A percentile compares a stretch with the other conserved stretches of the same genome.
phyloP scores from a whole-genome alignment of 2,797 vertebrate species.

The Neopelma chrysocephalum region DNA sequence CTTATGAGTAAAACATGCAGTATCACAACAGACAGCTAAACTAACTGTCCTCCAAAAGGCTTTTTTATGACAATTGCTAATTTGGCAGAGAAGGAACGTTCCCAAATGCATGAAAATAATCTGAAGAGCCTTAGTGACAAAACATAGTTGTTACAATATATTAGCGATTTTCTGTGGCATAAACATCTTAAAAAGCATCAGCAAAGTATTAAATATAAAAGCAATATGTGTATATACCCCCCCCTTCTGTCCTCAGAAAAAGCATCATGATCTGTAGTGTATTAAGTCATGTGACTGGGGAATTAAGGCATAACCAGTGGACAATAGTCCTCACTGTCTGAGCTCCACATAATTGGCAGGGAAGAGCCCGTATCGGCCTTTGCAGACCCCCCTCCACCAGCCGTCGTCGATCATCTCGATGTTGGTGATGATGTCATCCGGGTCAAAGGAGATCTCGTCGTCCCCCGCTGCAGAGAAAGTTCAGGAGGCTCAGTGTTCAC shows the following conservation, averaged over 20 bases:
- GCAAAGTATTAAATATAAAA: slow-evolving; percentile 73
- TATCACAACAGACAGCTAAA: slow-evolving; percentile 42
- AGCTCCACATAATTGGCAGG: slow-evolving; percentile 97
- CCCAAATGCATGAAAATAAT: slow-evolving; percentile 23
- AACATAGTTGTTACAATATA: slow-evolving; percentile 58
- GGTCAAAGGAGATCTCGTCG: slow-evolving; percentile 96
- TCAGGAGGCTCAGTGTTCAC: background rate
- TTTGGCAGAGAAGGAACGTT: slow-evolving; percentile 58
- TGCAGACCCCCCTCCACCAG: slow-evolving; percentile 96
- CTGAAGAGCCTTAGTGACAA: slow-evolving; percentile 35
- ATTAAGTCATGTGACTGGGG: slow-evolving; percentile 28
- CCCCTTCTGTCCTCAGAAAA: slow-evolving; percentile 41
- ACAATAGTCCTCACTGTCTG: slow-evolving; percentile 76
- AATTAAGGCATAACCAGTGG: slow-evolving; percentile 52
- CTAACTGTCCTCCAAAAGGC: slow-evolving; percentile 9
- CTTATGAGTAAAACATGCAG: slow-evolving; percentile 37
- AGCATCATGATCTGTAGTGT: slow-evolving; percentile 67
- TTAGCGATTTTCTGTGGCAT: slow-evolving; percentile 73
- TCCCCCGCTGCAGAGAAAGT: slow-evolving; percentile 84
- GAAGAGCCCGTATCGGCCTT: slow-evolving; percentile 91
- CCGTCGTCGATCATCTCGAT: slow-evolving; percentile 98
- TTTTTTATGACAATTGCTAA: background rate
- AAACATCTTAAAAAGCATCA: slow-evolving; percentile 70
- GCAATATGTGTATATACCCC: background rate
- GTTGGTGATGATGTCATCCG: slow-evolving; percentile 96